Evolutionary conservation across 1,140 invertebrate species (phyloP), one percentile per base, ranked within the genome.

Genomic region (Dufourea novaeangliae): DNA sequence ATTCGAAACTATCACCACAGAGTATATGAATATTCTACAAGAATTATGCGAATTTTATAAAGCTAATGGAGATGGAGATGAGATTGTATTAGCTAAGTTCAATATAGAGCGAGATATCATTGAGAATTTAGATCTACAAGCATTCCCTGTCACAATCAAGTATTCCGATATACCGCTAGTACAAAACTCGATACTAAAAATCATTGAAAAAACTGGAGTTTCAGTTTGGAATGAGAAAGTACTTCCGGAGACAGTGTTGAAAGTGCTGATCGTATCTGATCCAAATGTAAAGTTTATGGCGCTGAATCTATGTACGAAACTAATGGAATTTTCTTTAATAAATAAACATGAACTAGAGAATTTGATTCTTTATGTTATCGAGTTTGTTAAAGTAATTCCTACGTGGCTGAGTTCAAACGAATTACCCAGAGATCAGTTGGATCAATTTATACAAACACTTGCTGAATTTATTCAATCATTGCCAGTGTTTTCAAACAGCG

Each of bases 151-250:
- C 14, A 85, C 34, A 39, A 81, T 91, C 3, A 87, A 82, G 59
- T 72, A 34, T 39, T 69, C 73, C 29, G 59, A 82, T 54, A 50
- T 91, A 41, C 71, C 80, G 41, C 67, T 59, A 34, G 76, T 88
- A 57, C 85, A 88, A 82, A 78, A 75, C 66, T 89, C 88, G 12
- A 82, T 92, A 64, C 74, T 91, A 69, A 86, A 89, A 81, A 90
- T 92, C 63, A 86, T 92, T 64, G 67, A 78, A 20, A 87, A 90
- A 66, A 86, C 88, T 41, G 86, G 88, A 32, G 73, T 90, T 50
- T 86, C 82, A 14, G 74, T 61, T 29, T 90, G 89, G 89, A 68
- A 88, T 63, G 62, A 57, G 12, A 29, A 56, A 37, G 61, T 46
- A 52, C 66, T 92, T 0, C 91, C 84, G 83, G 29, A 78, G 4